Evolutionary conservation across 92 coral and sea anemone species (phyloP), one percentile per base, ranked within the genome.

Genomic region (Blastomussa wellsi): DNA sequence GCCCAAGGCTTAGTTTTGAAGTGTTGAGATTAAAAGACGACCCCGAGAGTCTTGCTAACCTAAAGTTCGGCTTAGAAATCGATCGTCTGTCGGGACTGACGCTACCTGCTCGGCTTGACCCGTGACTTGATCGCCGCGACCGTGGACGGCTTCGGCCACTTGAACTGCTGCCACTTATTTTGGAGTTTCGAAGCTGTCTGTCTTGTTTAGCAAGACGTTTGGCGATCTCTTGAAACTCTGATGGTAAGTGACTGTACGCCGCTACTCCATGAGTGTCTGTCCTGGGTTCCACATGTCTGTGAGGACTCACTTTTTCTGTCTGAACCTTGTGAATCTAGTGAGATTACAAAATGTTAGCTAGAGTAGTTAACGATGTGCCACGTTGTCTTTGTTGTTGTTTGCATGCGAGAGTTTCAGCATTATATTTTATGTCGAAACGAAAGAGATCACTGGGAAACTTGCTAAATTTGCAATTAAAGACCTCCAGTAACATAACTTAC

Each of bases 151-250:
- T 77, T 52, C 91, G 66, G 33, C 91, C 95, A 4, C 89, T 91
- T n/a, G 93, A 90, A n/a, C 83, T 90, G 83, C 88, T 89, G 47
- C 86, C 81, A 11, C 82, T 75, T 74, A 78, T 90, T 78, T 79
- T 74, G 37, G 77, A 74, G 62, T 86, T 87, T 71, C 91, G 92
- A 60, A 89, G 71, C 72, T 91, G 88, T 57, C 92, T 90, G 74
- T 93, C 98, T 84, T 91, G 95, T 77, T 89, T 95, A 49, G 98
- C 92, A 77, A 96, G 83, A 35, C 99, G 96, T 44, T 97, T 95
- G 8, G 98, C 99, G 47, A 96, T 96, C 84, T 96, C 99, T 87
- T 93, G 99, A 88, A 96, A 96, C 52, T 96, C 99, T 6, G 90
- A 59, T 11, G 99, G 99, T 75, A 96, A 86, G 47, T 91, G 88